Evolutionary conservation across 2,888 invertebrate species (phyloP).

Genomic region (Epinotia demarniana): DNA sequence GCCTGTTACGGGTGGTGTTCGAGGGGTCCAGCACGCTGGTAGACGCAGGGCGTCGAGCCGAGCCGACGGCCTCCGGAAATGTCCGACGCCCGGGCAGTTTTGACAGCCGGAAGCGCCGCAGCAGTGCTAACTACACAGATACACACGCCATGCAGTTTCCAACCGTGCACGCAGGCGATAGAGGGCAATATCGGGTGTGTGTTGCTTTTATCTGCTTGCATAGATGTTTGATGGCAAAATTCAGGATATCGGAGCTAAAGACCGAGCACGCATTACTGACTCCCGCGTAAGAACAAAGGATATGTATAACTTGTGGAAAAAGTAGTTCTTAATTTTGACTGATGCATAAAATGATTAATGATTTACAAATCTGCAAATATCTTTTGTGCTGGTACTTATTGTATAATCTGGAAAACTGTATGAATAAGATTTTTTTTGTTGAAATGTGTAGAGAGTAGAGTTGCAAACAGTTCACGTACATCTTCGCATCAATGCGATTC

Average conservation of each 20-base stretch:
- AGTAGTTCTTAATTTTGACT: background rate
- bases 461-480: too few species aligned
- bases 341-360: too few species aligned
- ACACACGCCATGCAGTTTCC: slow-evolving; percentile 51
- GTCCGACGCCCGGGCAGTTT: slow-evolving; percentile 69
- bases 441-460: too few species aligned
- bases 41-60: slow-evolving; percentile 62
- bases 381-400: too few species aligned
- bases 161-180: slow-evolving; percentile 51
- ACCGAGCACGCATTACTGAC: background rate
- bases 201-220: slow-evolving; percentile 15
- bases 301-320: background rate
- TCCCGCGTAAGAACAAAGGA: background rate
- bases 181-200: slow-evolving; percentile 41
- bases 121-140: slow-evolving; percentile 56
- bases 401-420: too few species aligned
- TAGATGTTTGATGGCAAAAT: slow-evolving; percentile 22
- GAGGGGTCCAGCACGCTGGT: slow-evolving; percentile 64
- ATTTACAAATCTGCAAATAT: too few species aligned
- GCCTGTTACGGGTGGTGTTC: slow-evolving; percentile 42
- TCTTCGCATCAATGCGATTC: too few species aligned
- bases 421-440: too few species aligned
- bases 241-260: background rate
- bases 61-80: slow-evolving; percentile 70
- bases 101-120: slow-evolving; percentile 78